Conservation (phyloP, 1,140 invertebrate genomes). For the Choristoneura fumiferana region DNA sequence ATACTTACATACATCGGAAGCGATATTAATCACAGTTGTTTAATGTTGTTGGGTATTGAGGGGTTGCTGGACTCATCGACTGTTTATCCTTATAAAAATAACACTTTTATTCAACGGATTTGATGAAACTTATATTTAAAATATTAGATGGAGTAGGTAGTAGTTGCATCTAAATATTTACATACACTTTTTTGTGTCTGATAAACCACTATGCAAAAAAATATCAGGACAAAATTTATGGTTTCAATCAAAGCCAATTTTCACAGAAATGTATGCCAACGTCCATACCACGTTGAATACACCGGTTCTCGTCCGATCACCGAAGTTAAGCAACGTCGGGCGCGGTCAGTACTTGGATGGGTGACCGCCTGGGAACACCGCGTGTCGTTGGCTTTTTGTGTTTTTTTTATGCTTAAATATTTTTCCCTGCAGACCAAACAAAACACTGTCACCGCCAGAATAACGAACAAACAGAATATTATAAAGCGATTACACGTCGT, state of each 20-base stretch:
- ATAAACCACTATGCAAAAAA: no score
- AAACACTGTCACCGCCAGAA: constrained; percentile 10
- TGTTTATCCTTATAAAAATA: constrained; percentile 8
- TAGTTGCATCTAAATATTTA: no score
- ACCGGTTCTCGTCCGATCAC: constrained; percentile 2
- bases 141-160: no score
- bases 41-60: background rate
- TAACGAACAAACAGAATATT: constrained; percentile 16
- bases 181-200: no score
- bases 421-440: background rate
- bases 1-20: constrained; percentile 27
- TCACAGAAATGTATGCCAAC: background rate
- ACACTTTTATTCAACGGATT: constrained; percentile 19
- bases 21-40: constrained; percentile 33
- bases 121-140: background rate
- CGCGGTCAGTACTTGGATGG: background rate
- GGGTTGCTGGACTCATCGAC: background rate
- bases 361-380: constrained; percentile 4
- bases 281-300: constrained; percentile 6
- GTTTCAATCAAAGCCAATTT: no score
- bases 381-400: background rate
- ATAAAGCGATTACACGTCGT: background rate
- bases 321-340: constrained; percentile 10
- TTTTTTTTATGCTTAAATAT: no score
- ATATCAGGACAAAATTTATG: no score